Percentiles rank a stretch among this genome's conserved stretches.
Evolutionary conservation across 2,113 vertebrate species (phyloP).

Genomic region (Seriola aureovittata): DNA sequence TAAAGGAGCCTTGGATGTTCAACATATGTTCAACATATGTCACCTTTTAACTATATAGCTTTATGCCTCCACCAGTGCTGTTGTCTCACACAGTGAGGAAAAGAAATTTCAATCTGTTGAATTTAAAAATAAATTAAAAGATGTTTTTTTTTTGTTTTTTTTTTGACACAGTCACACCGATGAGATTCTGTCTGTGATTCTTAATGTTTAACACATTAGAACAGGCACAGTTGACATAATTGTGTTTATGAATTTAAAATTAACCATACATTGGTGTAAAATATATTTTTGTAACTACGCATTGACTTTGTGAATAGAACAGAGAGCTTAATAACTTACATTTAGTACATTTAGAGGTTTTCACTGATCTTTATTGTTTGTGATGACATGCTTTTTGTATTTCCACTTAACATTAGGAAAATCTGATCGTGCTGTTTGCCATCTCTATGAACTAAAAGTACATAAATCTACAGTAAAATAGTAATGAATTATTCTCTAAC

Average conservation of each 20-base stretch:
- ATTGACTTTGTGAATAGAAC: not conserved
- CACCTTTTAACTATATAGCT: not conserved
- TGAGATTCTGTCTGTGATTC: no score
- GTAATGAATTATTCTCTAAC: not conserved
- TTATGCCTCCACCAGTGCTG: not conserved
- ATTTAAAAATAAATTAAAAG: not conserved
- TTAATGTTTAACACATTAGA: no score
- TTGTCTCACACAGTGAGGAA: not conserved
- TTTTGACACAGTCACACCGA: no score
- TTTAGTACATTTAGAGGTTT: not conserved
- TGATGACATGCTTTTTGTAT: not conserved
- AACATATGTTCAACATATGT: not conserved
- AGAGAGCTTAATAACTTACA: not conserved
- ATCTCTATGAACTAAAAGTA: not conserved
- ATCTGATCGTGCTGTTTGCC: not conserved
- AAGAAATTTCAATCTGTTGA: not conserved
- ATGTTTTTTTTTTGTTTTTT: not conserved
- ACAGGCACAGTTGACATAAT: no score
- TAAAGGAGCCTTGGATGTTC: not conserved
- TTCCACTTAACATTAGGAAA: not conserved
- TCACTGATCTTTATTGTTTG: not conserved
- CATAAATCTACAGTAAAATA: not conserved
- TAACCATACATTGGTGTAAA: no score
- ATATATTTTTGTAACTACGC: not conserved
- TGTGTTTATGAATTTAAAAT: no score